phyloP scores from a whole-genome alignment of 2,797 vertebrate genomes.

The Catharus ustulatus region DNA sequence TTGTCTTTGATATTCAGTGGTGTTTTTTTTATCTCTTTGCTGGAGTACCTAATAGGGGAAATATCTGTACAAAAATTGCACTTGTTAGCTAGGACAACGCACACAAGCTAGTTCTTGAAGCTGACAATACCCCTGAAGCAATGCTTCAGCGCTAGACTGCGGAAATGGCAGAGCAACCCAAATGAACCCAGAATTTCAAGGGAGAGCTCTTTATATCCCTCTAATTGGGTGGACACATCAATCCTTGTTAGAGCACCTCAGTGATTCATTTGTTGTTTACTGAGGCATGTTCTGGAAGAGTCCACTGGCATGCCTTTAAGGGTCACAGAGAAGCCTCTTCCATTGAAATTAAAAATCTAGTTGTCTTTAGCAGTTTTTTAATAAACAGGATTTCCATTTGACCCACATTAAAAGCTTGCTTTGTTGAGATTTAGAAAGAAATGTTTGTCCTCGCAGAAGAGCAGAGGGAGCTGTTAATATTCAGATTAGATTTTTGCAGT shows the following conservation, averaged over 20 bases:
- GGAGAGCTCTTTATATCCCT: slow-evolving; percentile 29
- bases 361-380: slow-evolving; percentile 54
- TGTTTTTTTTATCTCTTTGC: not conserved
- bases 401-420: slow-evolving; percentile 26
- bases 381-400: slow-evolving; percentile 44
- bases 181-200: slow-evolving; percentile 59
- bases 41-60: not conserved
- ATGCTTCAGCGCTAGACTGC: not conserved
- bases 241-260: slow-evolving; percentile 65
- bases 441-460: slow-evolving; percentile 8
- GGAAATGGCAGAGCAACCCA: slow-evolving; percentile 16
- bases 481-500: not conserved
- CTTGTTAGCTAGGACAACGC: not conserved
- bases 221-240: slow-evolving; percentile 64
- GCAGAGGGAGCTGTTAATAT: not conserved
- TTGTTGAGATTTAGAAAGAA: slow-evolving; percentile 28
- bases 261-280: slow-evolving; percentile 64
- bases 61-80: not conserved
- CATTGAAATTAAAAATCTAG: slow-evolving; percentile 66
- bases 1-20: not conserved
- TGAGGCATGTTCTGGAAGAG: slow-evolving; percentile 53
- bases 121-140: not conserved
- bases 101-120: not conserved
- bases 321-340: slow-evolving; percentile 50
- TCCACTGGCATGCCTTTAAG: slow-evolving; percentile 56